Evolutionary conservation across 2,888 invertebrate species (phyloP).

Genomic region (Teleiodes luculella): DNA sequence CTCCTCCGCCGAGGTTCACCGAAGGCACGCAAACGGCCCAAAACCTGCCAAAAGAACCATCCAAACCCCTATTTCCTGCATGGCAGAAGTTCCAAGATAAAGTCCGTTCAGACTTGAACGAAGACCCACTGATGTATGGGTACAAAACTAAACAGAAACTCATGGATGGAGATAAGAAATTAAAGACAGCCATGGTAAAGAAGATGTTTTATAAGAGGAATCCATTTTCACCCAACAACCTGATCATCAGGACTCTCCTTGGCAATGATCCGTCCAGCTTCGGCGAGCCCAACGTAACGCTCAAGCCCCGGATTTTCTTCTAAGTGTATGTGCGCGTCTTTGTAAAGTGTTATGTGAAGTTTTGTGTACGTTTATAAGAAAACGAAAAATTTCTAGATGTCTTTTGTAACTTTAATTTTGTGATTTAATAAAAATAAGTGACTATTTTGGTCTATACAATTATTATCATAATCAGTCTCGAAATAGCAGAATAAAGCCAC

Average conservation of each 20-base stretch:
- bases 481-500: no score
- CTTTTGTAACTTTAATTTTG: conserved; percentile 15
- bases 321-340: conserved; percentile 29
- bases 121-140: conserved; percentile 40
- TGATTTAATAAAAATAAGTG: neutral
- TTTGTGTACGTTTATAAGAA: conserved; percentile 22
- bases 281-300: conserved; percentile 44
- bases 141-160: conserved; percentile 50
- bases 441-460: neutral
- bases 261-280: conserved; percentile 58
- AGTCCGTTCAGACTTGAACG: conserved; percentile 28
- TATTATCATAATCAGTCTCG: no score
- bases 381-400: conserved; percentile 30
- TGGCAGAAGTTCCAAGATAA: conserved; percentile 51
- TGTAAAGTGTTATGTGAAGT: conserved; percentile 22
- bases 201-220: conserved; percentile 62
- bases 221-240: conserved; percentile 62
- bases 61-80: conserved; percentile 35
- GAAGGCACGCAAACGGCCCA: neutral
- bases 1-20: neutral
- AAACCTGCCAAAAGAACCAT: conserved; percentile 12
- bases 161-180: conserved; percentile 48
- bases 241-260: conserved; percentile 54
- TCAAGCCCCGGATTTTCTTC: conserved; percentile 51
- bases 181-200: conserved; percentile 56